Conservation (phyloP, 2,113 vertebrate genomes). For the Pseudolaguvia tuberculata region DNA sequence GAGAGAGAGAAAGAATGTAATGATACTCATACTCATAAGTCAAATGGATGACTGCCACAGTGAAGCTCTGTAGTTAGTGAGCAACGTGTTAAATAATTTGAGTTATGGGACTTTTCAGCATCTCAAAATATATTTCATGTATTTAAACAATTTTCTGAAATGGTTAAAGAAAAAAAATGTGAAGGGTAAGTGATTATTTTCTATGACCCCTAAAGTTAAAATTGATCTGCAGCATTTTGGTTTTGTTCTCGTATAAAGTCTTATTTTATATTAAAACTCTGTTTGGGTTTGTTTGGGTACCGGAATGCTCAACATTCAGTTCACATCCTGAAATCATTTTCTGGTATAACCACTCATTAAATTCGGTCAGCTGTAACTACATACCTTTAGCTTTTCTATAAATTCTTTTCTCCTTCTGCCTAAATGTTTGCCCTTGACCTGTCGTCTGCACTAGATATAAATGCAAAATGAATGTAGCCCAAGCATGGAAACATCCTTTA, state of each 20-base stretch:
- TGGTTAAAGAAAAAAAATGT: no score
- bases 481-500: not conserved
- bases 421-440: slow-evolving; percentile 62
- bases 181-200: not conserved
- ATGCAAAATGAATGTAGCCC: slow-evolving; percentile 46
- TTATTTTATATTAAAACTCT: slow-evolving; percentile 14
- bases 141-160: no score
- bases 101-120: slow-evolving; percentile 61
- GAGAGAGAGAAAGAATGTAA: slow-evolving; percentile 11
- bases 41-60: slow-evolving; percentile 26
- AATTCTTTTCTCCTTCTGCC: slow-evolving; percentile 53
- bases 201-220: not conserved
- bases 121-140: slow-evolving; percentile 62
- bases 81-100: not conserved
- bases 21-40: slow-evolving; percentile 26
- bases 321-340: slow-evolving; percentile 57
- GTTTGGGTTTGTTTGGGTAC: slow-evolving; percentile 43
- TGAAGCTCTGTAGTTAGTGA: slow-evolving; percentile 19
- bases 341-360: slow-evolving; percentile 66
- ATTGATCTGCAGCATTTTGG: not conserved
- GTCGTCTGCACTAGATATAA: slow-evolving; percentile 50
- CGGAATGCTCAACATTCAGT: slow-evolving; percentile 55
- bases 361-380: slow-evolving; percentile 63
- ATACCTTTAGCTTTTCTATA: slow-evolving; percentile 52
- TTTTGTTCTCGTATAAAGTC: not conserved